Percentiles rank a stretch among this genome's conserved stretches.
Evolutionary conservation across 2,113 vertebrate genomes (phyloP).

Genomic region (Phoxinus phoxinus): DNA sequence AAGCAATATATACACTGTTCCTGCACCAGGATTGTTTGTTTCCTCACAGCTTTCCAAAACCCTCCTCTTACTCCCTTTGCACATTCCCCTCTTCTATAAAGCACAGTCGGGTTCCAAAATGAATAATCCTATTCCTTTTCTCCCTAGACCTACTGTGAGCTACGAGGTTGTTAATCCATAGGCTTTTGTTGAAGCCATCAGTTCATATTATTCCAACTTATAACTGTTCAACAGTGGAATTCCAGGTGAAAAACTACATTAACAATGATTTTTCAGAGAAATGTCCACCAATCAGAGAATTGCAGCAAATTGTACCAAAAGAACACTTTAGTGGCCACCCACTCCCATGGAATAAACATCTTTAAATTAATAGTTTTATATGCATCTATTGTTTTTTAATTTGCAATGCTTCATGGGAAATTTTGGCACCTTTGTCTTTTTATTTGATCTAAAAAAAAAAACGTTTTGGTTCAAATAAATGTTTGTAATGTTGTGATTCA

Average conservation of each 20-base stretch:
- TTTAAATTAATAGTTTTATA: background rate
- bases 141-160: background rate
- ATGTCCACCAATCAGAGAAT: background rate
- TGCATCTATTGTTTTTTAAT: no score
- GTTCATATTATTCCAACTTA: background rate
- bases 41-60: background rate
- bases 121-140: background rate
- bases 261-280: background rate
- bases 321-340: background rate
- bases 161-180: background rate
- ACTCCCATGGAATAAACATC: background rate
- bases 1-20: no score
- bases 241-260: no score
- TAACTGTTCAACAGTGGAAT: no score
- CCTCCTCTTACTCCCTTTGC: background rate
- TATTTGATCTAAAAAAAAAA: background rate
- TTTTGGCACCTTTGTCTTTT: background rate
- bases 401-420: background rate
- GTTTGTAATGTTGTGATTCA: background rate
- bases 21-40: background rate
- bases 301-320: background rate
- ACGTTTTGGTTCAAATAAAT: background rate
- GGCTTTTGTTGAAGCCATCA: background rate
- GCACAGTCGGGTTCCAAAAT: background rate
- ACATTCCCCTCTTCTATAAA: background rate